Evolutionary conservation across 2,888 invertebrate species (phyloP).

Genomic region (Physocephala rufipes): DNA sequence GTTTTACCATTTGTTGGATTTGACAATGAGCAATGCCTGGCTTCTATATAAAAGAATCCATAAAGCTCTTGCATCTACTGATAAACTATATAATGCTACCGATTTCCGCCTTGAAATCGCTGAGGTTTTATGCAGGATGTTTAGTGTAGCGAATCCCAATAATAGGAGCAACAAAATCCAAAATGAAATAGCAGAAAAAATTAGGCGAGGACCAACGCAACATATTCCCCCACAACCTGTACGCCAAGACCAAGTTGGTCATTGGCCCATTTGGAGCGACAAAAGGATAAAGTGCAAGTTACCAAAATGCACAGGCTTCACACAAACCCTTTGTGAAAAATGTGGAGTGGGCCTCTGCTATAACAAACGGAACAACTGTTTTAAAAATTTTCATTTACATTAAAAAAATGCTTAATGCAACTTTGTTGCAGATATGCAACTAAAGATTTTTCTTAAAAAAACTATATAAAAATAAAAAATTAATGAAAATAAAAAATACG

Average conservation of each 20-base stretch:
- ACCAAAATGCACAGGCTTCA: constrained; percentile 15
- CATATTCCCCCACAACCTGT: constrained; percentile 4
- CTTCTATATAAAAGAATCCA: constrained; percentile 8
- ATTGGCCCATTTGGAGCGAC: constrained; percentile 19
- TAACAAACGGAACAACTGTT: constrained; percentile 7
- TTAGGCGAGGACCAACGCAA: no score
- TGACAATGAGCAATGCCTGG: constrained; percentile 10
- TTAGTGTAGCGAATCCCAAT: background rate
- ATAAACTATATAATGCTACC: background rate
- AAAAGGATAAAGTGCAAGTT: constrained; percentile 17
- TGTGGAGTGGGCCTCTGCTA: background rate
- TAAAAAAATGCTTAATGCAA: background rate
- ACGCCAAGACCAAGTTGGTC: background rate
- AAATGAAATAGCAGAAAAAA: background rate
- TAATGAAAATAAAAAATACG: background rate
- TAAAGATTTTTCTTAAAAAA: background rate
- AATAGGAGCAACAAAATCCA: background rate
- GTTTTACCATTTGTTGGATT: background rate
- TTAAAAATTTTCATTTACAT: background rate
- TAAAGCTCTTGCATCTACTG: background rate
- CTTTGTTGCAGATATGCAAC: background rate
- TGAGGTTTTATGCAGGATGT: constrained; percentile 22
- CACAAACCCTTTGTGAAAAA: background rate
- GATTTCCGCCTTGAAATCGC: constrained; percentile 11
- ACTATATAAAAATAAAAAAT: background rate